Base-by-base conservation (phyloP, 2,888 invertebrate species). In the Chymomyza caudatula region DNA sequence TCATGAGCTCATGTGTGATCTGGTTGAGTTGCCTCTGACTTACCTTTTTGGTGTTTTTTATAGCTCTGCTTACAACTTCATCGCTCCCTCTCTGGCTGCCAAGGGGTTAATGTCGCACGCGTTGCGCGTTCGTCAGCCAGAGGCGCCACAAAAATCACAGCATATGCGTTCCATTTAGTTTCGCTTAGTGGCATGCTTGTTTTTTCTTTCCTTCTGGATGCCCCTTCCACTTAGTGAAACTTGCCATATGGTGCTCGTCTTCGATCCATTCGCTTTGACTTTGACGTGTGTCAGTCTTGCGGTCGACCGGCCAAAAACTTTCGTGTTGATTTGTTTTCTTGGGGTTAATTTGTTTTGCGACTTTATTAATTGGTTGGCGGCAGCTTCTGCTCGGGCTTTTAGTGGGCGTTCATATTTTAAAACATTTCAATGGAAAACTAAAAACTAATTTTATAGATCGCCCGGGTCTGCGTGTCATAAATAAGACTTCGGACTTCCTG, bases 281-380 rank as follows among this genome's bases (percentile, higher is more conserved):
- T 67, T 86, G 86, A 86, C 87, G 85, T 83, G 86, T 85, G 86
- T 86, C 86, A 84, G 86, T 74, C 69, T 75, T 61, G 76, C 65
- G 71, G 66, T 67, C 55, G 60, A 17, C 51, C 29, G 57, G 47
- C 43, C 52, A 66, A 20, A 63, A 74, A 81, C 67, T 84, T 84
- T 81, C 74, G 77, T 76, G 78, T 78, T 78, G 78, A 73, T 80
- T 78, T 78, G 78, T 71, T 80, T 81, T 81, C 56, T 63, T 47
- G 82, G 80, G 80, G 80, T 81, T 81, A 81, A 81, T 81, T 84
- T 81, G 80, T 81, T 81, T 81, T 81, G 80, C 80, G 80, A 81
- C 85, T 81, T 72, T 81, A 84, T 81, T 81, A 84, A 81, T 81
- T 81, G 85, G 79, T 67, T 75, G 63, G 58, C 65, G 66, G 53